A percentile compares a stretch with the other conserved stretches of the same genome.
Evolutionary conservation across 1,140 invertebrate species (phyloP).

Genomic region (Diprion similis): DNA sequence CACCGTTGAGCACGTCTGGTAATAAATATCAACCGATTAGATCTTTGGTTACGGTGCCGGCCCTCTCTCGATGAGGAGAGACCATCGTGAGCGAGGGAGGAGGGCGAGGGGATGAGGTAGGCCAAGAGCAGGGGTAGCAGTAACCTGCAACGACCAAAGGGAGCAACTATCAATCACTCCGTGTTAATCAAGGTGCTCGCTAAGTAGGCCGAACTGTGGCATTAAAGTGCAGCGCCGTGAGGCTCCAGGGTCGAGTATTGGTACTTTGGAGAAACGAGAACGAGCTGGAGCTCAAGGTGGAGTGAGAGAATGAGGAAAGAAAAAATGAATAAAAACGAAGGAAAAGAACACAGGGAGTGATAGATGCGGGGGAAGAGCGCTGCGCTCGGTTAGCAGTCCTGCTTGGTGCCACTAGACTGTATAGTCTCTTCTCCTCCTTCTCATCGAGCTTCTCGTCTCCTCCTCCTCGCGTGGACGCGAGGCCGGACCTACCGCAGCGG

Average conservation of each 20-base stretch:
- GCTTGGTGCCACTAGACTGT: slow-evolving; percentile 11
- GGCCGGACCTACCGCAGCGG: slow-evolving; percentile 48
- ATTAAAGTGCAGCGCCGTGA: slow-evolving; percentile 45
- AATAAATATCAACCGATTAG: slow-evolving; percentile 59
- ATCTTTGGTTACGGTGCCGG: slow-evolving; percentile 41
- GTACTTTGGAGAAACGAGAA: slow-evolving; percentile 4
- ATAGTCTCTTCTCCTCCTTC: slow-evolving; percentile 34
- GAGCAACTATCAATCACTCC: slow-evolving; percentile 55
- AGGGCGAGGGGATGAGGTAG: background rate
- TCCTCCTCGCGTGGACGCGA: slow-evolving; percentile 18
- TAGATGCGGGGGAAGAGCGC: slow-evolving; percentile 7
- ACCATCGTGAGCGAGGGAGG: background rate
- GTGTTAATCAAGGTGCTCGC: slow-evolving; percentile 52
- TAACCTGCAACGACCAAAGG: slow-evolving; percentile 30
- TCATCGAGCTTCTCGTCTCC: slow-evolving; percentile 34
- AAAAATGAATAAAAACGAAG: slow-evolving; percentile 12
- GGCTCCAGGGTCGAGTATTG: slow-evolving; percentile 13
- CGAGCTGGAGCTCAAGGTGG: background rate
- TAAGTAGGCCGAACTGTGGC: slow-evolving; percentile 53
- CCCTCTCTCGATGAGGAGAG: background rate
- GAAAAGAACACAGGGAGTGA: slow-evolving; percentile 6
- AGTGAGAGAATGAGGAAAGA: background rate
- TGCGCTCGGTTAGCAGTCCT: background rate
- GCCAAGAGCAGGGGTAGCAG: slow-evolving; percentile 41
- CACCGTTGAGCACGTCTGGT: slow-evolving; percentile 39